Base-by-base conservation (phyloP, 2,888 invertebrate genomes). In the Hipparchia semele region DNA sequence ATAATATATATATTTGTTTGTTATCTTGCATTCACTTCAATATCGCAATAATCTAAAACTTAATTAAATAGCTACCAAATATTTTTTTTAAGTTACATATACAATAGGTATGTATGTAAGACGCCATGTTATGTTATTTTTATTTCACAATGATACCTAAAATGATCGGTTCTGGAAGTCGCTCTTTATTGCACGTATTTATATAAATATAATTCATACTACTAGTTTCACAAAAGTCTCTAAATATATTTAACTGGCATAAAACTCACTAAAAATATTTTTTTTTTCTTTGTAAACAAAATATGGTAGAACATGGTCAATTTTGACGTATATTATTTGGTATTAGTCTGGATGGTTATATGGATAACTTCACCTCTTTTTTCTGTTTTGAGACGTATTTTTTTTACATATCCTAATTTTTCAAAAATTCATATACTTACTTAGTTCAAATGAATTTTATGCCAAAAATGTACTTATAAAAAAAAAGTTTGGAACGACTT, bases 41-140 rank as follows among this genome's bases (percentile, higher is more conserved):
- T 79, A 82, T 83, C 85, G 86, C 85, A 79, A 85, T 88, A 89
- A 83, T 80, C 88, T 89, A 87, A 70, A 85, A 84, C 87, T 90
- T 90, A 90, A 86, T 87, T 90, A 89, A 82, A 86, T 90, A 90
- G 87, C 90, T 91, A 90, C 90, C 90, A 87, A 90, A 88, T 90
- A 89, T 86, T 86, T 86, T 23, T 86, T 86, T 84, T 83, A 88
- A 90, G 86, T 88, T 90, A 90, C 87, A 89, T 89, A 84, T 87
- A 87, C 87, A 88, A 82, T 90, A 90, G 87, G 87, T 80, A 81
- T 87, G 87, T 80, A 81, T 87, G 82, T 82, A 85, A 86, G 87
- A 90, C 86, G 88, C 88, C 86, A 84, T 86, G 85, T 87, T 85
- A 80, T 85, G 39, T 39, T 39, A 39, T 39, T 86, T 84, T 86